Percentiles rank a stretch among this genome's conserved stretches.
Evolutionary conservation across 2,113 vertebrate species (phyloP).

Genomic region (Melanerpes formicivorus): DNA sequence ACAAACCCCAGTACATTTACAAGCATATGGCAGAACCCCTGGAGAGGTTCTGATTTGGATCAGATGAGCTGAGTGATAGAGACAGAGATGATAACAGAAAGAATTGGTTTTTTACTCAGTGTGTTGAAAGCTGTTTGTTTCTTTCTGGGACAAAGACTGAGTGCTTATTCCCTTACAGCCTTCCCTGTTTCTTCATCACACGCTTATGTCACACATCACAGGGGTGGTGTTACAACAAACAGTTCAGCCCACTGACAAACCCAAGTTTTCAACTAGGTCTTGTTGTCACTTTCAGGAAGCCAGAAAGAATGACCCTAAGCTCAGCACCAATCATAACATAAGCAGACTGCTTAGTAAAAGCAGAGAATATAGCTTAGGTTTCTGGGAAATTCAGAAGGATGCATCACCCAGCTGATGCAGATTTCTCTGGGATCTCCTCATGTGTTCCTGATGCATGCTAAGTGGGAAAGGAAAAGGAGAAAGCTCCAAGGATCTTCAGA

Average conservation of each 20-base stretch:
- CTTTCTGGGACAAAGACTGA: neutral
- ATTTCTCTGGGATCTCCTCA: neutral
- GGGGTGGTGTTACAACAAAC: neutral
- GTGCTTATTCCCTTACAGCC: neutral
- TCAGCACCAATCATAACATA: neutral
- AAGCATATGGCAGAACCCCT: neutral
- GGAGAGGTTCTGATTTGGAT: conserved; percentile 41
- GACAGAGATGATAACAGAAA: neutral
- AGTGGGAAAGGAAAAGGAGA: neutral
- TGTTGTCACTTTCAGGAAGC: neutral
- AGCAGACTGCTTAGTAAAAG: neutral
- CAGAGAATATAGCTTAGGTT: neutral
- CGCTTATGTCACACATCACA: neutral
- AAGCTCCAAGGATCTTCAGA: neutral
- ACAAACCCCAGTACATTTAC: neutral
- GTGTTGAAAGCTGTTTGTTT: neutral
- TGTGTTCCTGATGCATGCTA: rapidly evolving
- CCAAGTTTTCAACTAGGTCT: neutral
- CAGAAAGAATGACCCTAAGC: neutral
- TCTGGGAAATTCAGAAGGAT: neutral
- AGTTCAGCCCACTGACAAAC: neutral
- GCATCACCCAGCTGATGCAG: neutral
- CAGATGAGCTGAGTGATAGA: neutral
- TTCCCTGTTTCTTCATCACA: neutral
- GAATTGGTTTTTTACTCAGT: neutral